A percentile compares a stretch with the other conserved stretches of the same genome.
phyloP scores from a whole-genome alignment of 2,888 invertebrate genomes.

The Pteria penguin region DNA sequence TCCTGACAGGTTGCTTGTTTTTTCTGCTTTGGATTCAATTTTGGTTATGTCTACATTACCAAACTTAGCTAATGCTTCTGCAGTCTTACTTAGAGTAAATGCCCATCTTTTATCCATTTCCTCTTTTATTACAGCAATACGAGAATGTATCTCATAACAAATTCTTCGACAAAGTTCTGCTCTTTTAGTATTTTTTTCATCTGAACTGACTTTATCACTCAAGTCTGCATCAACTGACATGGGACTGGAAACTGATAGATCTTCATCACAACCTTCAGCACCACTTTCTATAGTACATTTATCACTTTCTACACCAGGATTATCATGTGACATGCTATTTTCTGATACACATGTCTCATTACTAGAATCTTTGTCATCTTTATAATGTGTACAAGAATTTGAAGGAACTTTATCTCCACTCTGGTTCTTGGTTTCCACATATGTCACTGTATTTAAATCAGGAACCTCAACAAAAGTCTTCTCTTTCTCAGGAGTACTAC shows the following conservation, averaged over 20 bases:
- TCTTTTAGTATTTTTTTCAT: not conserved
- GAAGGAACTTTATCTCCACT: not conserved
- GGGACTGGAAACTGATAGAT: not conserved
- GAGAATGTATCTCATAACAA: not conserved
- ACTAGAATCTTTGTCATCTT: not conserved
- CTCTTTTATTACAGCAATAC: not conserved
- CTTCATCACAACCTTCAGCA: too few relatives aligned
- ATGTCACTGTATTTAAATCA: not conserved
- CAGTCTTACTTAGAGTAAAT: not conserved
- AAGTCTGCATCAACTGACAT: not conserved
- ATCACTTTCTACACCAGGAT: not conserved
- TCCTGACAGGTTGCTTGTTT: constrained; percentile 18
- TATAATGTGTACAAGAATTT: constrained; percentile 17
- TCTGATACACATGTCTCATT: not conserved
- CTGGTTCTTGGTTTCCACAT: not conserved
- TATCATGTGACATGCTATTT: not conserved
- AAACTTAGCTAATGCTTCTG: not conserved
- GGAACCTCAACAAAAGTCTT: not conserved
- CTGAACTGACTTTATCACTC: not conserved
- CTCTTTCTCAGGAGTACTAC: not conserved
- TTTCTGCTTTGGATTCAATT: constrained; percentile 40
- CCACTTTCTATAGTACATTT: too few relatives aligned
- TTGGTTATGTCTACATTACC: not conserved
- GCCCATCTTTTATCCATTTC: not conserved
- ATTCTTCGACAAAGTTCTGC: not conserved